Evolutionary conservation across 2,797 vertebrate species (phyloP).

Genomic region (Chloroceryle amazona): DNA sequence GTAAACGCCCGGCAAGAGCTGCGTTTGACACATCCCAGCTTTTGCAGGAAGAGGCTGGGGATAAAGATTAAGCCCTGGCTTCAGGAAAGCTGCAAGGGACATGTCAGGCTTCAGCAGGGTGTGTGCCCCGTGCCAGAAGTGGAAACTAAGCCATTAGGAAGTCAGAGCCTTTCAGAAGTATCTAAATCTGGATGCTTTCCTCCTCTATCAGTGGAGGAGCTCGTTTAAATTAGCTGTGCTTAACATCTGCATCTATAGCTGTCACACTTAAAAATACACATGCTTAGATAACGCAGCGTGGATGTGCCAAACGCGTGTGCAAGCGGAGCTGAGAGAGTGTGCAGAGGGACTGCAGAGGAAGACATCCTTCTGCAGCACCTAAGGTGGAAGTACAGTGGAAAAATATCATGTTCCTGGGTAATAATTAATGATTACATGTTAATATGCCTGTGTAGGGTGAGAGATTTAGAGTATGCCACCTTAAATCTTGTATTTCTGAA

Average conservation of each 20-base stretch:
- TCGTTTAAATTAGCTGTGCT: background rate
- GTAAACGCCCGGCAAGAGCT: background rate
- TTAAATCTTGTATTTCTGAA: background rate
- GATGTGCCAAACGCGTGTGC: background rate
- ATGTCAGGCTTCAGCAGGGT: background rate
- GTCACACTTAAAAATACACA: fast-evolving
- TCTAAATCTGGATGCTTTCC: background rate
- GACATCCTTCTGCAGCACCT: fast-evolving
- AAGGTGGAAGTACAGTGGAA: background rate
- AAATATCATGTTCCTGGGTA: background rate
- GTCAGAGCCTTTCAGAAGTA: background rate
- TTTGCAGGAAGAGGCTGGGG: background rate
- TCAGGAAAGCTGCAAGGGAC: background rate
- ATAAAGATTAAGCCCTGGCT: background rate
- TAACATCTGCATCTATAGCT: background rate
- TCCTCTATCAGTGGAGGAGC: background rate
- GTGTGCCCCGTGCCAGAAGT: fast-evolving
- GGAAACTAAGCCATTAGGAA: background rate
- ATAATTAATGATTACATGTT: background rate
- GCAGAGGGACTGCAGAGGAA: background rate
- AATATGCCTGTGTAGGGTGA: background rate
- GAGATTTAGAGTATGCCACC: background rate
- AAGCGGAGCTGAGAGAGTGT: fast-evolving
- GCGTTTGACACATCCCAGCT: background rate
- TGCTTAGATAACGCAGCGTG: fast-evolving